Evolutionary conservation across 2,888 invertebrate species (phyloP).

Genomic region (Diarsia rubi): DNA sequence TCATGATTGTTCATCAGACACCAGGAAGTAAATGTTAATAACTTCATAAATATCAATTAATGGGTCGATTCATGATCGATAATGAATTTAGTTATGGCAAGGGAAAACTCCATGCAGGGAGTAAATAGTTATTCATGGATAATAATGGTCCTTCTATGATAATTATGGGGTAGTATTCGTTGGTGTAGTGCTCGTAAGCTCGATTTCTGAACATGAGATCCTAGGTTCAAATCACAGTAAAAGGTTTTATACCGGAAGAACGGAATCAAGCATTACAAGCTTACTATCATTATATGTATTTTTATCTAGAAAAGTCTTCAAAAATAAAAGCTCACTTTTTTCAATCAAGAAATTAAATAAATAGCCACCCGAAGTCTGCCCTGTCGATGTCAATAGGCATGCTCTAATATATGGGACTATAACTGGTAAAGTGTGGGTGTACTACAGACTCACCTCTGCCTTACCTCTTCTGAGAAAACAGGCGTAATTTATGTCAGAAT

Average conservation of each 20-base stretch:
- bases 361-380: neutral
- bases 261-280: too few species aligned
- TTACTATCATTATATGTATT: too few species aligned
- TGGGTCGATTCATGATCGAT: neutral
- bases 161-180: neutral
- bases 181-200: neutral
- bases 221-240: too few species aligned
- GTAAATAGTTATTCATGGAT: conserved; percentile 18
- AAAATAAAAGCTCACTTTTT: too few species aligned
- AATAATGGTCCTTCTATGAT: neutral
- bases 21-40: conserved; percentile 33
- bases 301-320: too few species aligned
- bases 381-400: neutral
- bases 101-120: conserved; percentile 2
- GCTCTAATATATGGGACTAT: neutral
- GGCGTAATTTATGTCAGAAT: neutral
- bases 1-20: conserved; percentile 46
- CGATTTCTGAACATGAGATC: neutral
- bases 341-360: neutral
- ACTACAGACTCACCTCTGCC: too few species aligned
- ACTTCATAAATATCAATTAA: conserved; percentile 24
- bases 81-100: conserved; percentile 17
- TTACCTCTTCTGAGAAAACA: too few species aligned
- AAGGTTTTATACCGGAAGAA: too few species aligned
- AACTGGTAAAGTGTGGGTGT: neutral